Evolutionary conservation across 2,888 invertebrate species (phyloP).

Genomic region (Drosophila nigritarsus): DNA sequence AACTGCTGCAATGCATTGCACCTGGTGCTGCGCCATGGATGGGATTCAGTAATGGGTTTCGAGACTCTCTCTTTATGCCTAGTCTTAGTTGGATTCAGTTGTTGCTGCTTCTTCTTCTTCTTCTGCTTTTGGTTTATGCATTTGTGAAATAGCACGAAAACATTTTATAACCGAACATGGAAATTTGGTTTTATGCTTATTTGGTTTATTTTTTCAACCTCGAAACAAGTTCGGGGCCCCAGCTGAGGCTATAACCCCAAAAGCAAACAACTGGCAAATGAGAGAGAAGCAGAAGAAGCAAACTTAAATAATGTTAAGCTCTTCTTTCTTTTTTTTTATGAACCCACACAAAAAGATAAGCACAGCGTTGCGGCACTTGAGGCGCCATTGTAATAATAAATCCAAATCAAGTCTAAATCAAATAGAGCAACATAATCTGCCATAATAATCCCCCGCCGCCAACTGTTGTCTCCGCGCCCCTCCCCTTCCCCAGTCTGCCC

Average conservation of each 20-base stretch:
- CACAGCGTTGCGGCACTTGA: constrained; percentile 65
- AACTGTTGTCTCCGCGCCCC: neutral
- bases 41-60: constrained; percentile 18
- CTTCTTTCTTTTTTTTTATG: constrained; percentile 39
- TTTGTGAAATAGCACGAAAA: constrained; percentile 70
- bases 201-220: constrained; percentile 70
- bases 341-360: constrained; percentile 70
- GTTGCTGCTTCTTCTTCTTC: neutral
- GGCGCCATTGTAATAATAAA: constrained; percentile 82
- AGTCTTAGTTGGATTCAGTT: constrained; percentile 27
- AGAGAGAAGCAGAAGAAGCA: constrained; percentile 23
- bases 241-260: constrained; percentile 44
- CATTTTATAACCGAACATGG: constrained; percentile 78
- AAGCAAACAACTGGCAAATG: constrained; percentile 47
- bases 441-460: constrained; percentile 39
- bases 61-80: constrained; percentile 20
- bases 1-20: constrained; percentile 61
- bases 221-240: constrained; percentile 56
- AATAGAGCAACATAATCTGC: constrained; percentile 79
- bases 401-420: constrained; percentile 77
- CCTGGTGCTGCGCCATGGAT: constrained; percentile 61
- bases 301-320: constrained; percentile 66
- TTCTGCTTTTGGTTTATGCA: constrained; percentile 59
- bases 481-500: neutral
- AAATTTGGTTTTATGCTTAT: constrained; percentile 63